phyloP scores from a whole-genome alignment of 2,113 vertebrate genomes.

The Benitochromis conjunctus region DNA sequence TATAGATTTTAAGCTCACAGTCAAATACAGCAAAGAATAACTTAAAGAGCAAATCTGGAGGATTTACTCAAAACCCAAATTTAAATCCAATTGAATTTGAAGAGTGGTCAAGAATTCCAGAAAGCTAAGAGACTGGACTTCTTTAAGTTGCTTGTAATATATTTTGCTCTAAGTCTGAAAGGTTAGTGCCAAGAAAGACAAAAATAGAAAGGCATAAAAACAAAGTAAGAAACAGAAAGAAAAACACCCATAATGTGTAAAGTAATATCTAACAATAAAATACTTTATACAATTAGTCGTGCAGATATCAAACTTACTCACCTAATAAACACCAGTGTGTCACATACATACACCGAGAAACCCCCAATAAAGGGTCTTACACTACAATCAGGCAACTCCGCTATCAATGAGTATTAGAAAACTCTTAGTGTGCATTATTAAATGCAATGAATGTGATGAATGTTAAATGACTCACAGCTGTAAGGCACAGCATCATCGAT shows the following conservation, averaged over 20 bases:
- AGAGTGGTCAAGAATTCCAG: too few species aligned
- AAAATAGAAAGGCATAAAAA: not conserved
- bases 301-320: not conserved
- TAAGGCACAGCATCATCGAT: too few species aligned
- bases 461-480: too few species aligned
- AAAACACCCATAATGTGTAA: not conserved
- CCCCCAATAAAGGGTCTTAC: too few species aligned
- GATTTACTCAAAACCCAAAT: not conserved
- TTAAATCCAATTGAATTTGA: not conserved
- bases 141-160: not conserved
- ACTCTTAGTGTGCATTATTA: too few species aligned
- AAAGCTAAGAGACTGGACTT: too few species aligned
- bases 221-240: not conserved
- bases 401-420: too few species aligned
- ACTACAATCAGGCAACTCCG: too few species aligned
- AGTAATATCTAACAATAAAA: not conserved
- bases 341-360: too few species aligned
- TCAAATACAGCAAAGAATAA: not conserved
- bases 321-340: not conserved
- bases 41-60: not conserved
- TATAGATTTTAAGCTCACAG: not conserved
- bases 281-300: not conserved
- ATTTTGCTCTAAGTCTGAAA: not conserved
- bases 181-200: not conserved
- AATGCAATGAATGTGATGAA: too few species aligned